Evolutionary conservation across 2,113 vertebrate species (phyloP).

Genomic region (Poecile atricapillus): DNA sequence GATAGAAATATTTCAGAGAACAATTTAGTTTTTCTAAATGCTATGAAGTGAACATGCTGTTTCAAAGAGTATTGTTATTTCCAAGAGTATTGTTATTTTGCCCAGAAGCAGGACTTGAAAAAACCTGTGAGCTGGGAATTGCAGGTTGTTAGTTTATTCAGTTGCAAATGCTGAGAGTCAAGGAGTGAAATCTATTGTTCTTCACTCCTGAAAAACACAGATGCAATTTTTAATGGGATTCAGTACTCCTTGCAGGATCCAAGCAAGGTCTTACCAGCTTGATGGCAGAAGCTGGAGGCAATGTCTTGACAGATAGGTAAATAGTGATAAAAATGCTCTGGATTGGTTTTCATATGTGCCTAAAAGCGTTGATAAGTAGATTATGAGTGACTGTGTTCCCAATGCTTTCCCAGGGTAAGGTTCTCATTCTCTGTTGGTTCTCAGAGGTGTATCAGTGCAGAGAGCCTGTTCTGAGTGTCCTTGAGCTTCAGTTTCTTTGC

Average conservation of each 20-base stretch:
- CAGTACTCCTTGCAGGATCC: not conserved
- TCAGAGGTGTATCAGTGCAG: accelerated
- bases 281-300: not conserved
- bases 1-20: not conserved
- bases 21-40: not conserved
- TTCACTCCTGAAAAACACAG: not conserved
- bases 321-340: not conserved
- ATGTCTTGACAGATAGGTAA: not conserved
- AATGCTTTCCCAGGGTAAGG: not conserved
- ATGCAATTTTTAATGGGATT: not conserved
- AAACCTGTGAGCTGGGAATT: not conserved
- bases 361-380: not conserved
- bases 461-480: not conserved
- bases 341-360: not conserved
- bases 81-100: not conserved
- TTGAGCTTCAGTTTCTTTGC: not conserved
- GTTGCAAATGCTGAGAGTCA: not conserved
- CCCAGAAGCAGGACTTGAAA: not conserved
- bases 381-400: not conserved
- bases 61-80: not conserved
- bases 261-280: not conserved
- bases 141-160: not conserved
- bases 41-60: not conserved
- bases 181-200: not conserved
- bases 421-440: accelerated